Conservation (phyloP, 2,888 invertebrate genomes). For the Drosophila antonietae region DNA sequence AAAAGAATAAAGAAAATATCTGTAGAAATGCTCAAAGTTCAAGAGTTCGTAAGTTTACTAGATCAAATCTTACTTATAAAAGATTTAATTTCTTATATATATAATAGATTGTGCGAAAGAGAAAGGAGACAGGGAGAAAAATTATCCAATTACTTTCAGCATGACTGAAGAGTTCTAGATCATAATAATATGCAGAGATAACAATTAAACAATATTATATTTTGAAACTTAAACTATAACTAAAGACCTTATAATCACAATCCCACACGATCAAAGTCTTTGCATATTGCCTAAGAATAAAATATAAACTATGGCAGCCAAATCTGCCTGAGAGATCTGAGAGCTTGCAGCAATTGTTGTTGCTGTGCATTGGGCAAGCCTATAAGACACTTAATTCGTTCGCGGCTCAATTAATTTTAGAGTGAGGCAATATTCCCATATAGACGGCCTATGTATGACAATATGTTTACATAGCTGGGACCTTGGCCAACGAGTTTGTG, state of each 20-base stretch:
- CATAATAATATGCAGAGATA: background rate
- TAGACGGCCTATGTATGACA: background rate
- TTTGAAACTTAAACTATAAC: too few species aligned
- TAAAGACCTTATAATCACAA: background rate
- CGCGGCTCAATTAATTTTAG: constrained; percentile 9
- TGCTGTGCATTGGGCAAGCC: constrained; percentile 40
- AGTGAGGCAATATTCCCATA: constrained; percentile 3
- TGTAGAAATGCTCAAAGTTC: constrained; percentile 35
- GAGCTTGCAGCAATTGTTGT: constrained; percentile 12
- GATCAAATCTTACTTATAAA: constrained; percentile 16
- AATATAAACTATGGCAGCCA: background rate
- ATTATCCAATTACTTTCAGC: background rate
- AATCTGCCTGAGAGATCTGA: constrained; percentile 7
- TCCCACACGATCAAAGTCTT: background rate
- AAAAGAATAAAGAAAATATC: background rate
- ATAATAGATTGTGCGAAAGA: background rate
- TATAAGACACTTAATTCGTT: constrained; percentile 50
- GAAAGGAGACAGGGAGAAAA: too few species aligned
- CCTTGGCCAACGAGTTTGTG: constrained; percentile 24
- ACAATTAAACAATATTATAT: too few species aligned
- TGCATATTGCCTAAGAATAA: background rate
- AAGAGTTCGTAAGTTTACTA: constrained; percentile 57
- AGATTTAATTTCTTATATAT: too few species aligned
- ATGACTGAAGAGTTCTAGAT: background rate
- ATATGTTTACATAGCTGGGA: constrained; percentile 4